Evolutionary conservation across 1,140 invertebrate genomes (phyloP).

Genomic region (Hirudo medicinalis): DNA sequence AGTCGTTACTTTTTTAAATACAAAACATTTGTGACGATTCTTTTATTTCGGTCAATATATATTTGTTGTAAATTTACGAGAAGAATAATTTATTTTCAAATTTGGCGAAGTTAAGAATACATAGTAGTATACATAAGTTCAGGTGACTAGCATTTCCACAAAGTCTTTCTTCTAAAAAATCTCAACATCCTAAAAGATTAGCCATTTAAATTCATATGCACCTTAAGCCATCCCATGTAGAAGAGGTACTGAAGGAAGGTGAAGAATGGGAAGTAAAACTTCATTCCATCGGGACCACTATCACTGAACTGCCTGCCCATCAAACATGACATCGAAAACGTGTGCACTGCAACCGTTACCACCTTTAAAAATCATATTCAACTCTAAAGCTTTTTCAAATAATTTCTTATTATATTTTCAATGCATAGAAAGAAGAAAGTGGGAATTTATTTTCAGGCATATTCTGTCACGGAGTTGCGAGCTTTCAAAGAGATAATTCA

Average conservation of each 20-base stretch:
- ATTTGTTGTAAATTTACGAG: too few species aligned
- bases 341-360: slow-evolving; percentile 77
- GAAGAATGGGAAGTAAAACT: slow-evolving; percentile 78
- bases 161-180: too few species aligned
- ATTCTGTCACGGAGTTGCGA: not conserved
- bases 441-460: not conserved
- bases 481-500: not conserved
- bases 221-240: slow-evolving; percentile 25
- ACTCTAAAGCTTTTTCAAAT: not conserved
- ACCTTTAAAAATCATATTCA: slow-evolving; percentile 47
- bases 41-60: too few species aligned
- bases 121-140: too few species aligned
- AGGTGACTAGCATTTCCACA: too few species aligned
- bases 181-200: not conserved
- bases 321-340: slow-evolving; percentile 67
- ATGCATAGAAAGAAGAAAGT: not conserved
- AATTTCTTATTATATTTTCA: not conserved
- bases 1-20: too few species aligned
- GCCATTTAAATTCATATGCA: not conserved
- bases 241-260: slow-evolving; percentile 54
- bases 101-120: too few species aligned
- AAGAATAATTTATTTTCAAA: too few species aligned
- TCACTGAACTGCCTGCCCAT: slow-evolving; percentile 56
- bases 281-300: slow-evolving; percentile 50
- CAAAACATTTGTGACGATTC: too few species aligned